Conservation (phyloP, 2,797 vertebrate species). For the Darevskia nairensis region DNA sequence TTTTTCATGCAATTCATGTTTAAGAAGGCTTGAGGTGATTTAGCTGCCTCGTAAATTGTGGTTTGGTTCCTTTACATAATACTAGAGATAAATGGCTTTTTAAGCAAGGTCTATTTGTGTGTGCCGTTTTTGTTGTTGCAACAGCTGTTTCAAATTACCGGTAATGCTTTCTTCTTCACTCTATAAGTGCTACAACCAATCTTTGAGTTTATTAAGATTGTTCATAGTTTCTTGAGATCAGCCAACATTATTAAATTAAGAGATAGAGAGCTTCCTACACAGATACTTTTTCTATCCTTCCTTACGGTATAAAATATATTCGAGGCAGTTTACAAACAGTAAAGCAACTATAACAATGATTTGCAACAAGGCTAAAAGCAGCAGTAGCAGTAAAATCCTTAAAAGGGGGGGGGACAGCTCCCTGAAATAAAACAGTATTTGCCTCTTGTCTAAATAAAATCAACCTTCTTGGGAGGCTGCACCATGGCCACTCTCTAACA, state of each 20-base stretch:
- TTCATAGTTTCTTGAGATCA: fast-evolving
- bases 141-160: not conserved
- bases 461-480: too few relatives aligned
- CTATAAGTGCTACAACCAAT: too few relatives aligned
- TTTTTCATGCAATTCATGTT: not conserved
- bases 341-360: not conserved
- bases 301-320: not conserved
- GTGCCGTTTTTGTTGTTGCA: not conserved
- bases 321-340: not conserved
- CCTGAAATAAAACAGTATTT: too few relatives aligned
- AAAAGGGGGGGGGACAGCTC: too few relatives aligned
- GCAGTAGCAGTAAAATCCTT: too few relatives aligned
- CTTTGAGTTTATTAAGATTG: too few relatives aligned
- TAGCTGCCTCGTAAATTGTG: constrained; percentile 14
- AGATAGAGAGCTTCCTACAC: not conserved
- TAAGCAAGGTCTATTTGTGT: not conserved
- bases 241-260: not conserved
- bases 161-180: not conserved
- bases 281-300: not conserved
- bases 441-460: too few relatives aligned
- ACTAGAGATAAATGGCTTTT: fast-evolving
- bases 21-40: constrained; percentile 22
- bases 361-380: not conserved
- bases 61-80: not conserved
- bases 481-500: too few relatives aligned